phyloP scores from a whole-genome alignment of 2,888 invertebrate species.

The Cryptus armator region DNA sequence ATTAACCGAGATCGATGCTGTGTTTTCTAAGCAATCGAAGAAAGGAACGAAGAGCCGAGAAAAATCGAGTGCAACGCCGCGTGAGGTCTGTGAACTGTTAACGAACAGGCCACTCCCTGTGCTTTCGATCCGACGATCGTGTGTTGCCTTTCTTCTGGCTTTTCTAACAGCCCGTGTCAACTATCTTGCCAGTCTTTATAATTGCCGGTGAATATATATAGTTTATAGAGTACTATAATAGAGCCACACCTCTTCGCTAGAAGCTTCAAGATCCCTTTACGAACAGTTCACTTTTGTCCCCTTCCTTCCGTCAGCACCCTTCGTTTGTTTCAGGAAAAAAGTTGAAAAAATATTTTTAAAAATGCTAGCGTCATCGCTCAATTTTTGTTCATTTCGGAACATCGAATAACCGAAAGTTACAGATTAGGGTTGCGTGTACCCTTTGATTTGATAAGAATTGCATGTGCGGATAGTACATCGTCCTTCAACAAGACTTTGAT shows the following conservation, averaged over 20 bases:
- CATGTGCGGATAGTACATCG: neutral
- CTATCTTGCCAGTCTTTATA: constrained; percentile 59
- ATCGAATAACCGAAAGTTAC: neutral
- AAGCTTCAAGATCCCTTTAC: constrained; percentile 32
- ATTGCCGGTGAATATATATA: constrained; percentile 61
- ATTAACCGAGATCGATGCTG: constrained; percentile 66
- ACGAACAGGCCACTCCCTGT: constrained; percentile 54
- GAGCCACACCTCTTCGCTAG: constrained; percentile 54
- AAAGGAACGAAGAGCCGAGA: constrained; percentile 39
- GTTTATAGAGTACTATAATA: neutral
- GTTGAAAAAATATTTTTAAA: neutral
- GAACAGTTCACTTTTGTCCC: constrained; percentile 2
- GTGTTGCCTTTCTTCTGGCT: constrained; percentile 17
- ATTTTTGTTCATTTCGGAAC: constrained; percentile 52
- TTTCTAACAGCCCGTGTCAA: constrained; percentile 46
- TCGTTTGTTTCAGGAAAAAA: constrained; percentile 20
- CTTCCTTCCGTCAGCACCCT: constrained; percentile 13
- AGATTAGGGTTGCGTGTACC: neutral
- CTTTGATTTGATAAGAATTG: neutral
- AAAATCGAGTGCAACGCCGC: constrained; percentile 40
- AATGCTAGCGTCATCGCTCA: constrained; percentile 9
- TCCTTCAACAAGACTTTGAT: neutral
- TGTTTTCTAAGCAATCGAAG: constrained; percentile 67
- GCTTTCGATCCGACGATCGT: constrained; percentile 22
- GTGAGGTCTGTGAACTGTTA: constrained; percentile 27